Evolutionary conservation across 2,797 vertebrate species (phyloP).

Genomic region (Acrossocheilus fasciatus): DNA sequence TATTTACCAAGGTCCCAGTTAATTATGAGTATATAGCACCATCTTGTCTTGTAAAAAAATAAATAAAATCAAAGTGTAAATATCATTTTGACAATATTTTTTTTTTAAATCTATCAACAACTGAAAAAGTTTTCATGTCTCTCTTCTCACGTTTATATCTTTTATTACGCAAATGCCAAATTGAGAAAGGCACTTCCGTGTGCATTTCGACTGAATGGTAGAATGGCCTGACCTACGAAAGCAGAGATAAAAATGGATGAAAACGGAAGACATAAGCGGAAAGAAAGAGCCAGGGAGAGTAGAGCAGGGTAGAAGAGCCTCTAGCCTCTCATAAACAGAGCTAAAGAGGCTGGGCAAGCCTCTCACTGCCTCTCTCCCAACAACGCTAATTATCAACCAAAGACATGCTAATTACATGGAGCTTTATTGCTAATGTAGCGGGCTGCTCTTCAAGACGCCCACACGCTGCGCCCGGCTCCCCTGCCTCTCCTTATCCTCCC

Average conservation of each 20-base stretch:
- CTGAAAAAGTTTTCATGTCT: neutral
- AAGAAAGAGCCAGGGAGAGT: slow-evolving; percentile 57
- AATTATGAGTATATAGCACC: neutral
- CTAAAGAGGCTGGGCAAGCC: slow-evolving; percentile 77
- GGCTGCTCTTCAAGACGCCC: slow-evolving; percentile 84
- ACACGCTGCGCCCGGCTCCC: slow-evolving; percentile 72
- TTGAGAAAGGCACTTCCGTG: neutral
- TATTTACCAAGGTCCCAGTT: neutral
- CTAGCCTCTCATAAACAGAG: slow-evolving; percentile 82
- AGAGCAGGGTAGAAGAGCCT: slow-evolving; percentile 69
- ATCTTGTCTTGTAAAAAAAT: neutral
- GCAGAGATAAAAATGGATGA: slow-evolving; percentile 44
- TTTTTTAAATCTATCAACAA: neutral
- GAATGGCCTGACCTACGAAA: slow-evolving; percentile 48
- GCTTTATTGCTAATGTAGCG: slow-evolving; percentile 89
- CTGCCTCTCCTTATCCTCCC: slow-evolving; percentile 62
- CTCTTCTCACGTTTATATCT: neutral
- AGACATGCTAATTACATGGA: slow-evolving; percentile 90
- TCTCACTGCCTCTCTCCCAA: slow-evolving; percentile 81
- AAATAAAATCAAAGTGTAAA: neutral
- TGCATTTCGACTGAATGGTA: slow-evolving; percentile 32
- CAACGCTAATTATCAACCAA: slow-evolving; percentile 90
- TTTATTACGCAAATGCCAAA: neutral
- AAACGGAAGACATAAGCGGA: slow-evolving; percentile 46
- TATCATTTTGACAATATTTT: neutral